Base-by-base conservation (phyloP, 2,113 vertebrate species). In the Eulemur macaco region DNA sequence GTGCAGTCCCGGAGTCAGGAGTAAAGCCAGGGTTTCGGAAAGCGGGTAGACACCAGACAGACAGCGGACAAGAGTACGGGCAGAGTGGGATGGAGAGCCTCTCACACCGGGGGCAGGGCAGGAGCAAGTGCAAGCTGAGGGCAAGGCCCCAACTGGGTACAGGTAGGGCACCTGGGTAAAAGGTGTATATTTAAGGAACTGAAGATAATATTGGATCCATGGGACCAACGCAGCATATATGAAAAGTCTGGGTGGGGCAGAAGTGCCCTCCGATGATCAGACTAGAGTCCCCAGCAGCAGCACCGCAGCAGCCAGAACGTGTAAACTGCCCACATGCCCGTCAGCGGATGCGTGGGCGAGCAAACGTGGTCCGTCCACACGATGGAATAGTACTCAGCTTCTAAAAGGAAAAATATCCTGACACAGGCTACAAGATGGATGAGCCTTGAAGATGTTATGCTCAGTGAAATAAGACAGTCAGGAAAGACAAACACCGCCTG, bases 291-390 rank as follows among this genome's bases (percentile, higher is more conserved):
- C 21, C 1, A 78, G 68, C 25, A 14, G 37, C 9, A n/a, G 31
- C 6, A 31, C 8, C 56, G 45, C 31, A 29, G 5, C 8, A 50
- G 66, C 68, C 31, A n/a, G 31, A 86, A n/a, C 12, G 39, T 4
- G 1, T 56, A 3, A n/a, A 8, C n/a, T 54, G 34, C 18, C 11
- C 8, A 18, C 21, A 1, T 17, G 50, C 15, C 27, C 9, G 8
- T 9, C 7, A 0, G 9, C 18, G 7, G 34, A 3, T 13, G 34
- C 64, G 42, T 0, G 27, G 42, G 17, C 17, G 10, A 60, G 52
- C 18, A 64, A 15, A 23, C 8, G 18, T 17, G 52, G 18, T 37
- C 18, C 11, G 1, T 18, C 34, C 68, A 3, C 0, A 6, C 8
- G 4, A 6, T 1, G 42, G n/a, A 74, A 31, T 9, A 7, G 1